Base-by-base conservation (phyloP, 1,140 invertebrate species). In the Diorhabda elongata region DNA sequence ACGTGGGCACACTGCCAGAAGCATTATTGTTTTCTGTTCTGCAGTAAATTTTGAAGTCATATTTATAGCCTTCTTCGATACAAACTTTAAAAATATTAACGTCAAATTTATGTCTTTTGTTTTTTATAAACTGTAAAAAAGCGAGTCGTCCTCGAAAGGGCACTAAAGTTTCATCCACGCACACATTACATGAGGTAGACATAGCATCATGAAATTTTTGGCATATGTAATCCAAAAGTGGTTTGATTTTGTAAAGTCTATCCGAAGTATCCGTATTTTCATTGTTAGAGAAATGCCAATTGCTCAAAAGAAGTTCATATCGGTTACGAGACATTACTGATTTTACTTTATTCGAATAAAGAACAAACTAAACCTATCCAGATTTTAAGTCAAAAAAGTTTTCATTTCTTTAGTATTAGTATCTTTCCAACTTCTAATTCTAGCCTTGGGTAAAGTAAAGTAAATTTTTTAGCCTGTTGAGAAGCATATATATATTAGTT, bases 111-210 rank as follows among this genome's bases (percentile, higher is more conserved):
- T n/a, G 66, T 8, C 65, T 56, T 60, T 71, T 71, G 6, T 58
- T 59, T 58, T 44, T 57, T 11, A 71, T 71, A 43, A 67, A 68
- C 42, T 71, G 69, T 42, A 42, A 7, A 42, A 71, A 67, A 26
- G 8, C 4, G 43, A 71, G 58, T 5, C 66, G 58, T 7, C 65
- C 69, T 26, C 66, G 59, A 58, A 67, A 71, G 4, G 69, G 69
- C 4, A 71, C 56, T 45, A 67, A 42, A 44, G 59, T 71, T 58
- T 71, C 66, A 44, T 71, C 69, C n/a, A 71, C 44, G 52, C 65
- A 67, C 3, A 67, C 47, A 5, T 7, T 67, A 66, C 26, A 41
- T 52, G 43, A 52, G 68, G 68, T 9, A 11, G 9, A 57, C 11
- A 57, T 3, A 57, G 11, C 11, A 57, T 57, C 11, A 5, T 8